Evolutionary conservation across 1,140 invertebrate genomes (phyloP), one percentile per base, ranked within the genome.

Genomic region (Euura saliciscinereae): DNA sequence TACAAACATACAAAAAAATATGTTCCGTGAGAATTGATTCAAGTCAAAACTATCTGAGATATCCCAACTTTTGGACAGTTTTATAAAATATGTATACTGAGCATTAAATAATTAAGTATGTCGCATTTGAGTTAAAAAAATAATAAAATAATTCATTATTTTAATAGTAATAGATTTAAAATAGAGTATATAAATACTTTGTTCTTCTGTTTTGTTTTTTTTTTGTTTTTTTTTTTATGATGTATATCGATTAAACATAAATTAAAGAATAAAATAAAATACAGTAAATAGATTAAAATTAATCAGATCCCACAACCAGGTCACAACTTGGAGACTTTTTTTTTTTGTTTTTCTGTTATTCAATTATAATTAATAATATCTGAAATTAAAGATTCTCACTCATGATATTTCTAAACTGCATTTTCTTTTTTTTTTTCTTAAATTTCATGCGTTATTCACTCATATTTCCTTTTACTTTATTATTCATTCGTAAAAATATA

Each of bases 281-380:
- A 43, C 3, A 51, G 11, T 44, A 69, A 44, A 69, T n/a, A 5
- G 45, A 11, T 42, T 70, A 51, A 46, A 74, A 71, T 71, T 71
- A 71, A 68, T 71, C 73, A 74, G 73, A 74, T 74, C 69, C 73
- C 73, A 74, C 73, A 74, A 74, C 73, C 73, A 70, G 69, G 69
- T 73, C 68, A 73, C 68, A 45, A 69, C 44, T 71, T 13, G 45
- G 44, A 67, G 44, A 64, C 65, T 45, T 8, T 6, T 28, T 28
- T 28, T 28, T 67, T 67, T 67, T 67, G 66, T 67, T 67, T 67
- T 43, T 13, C 1, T 2, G 59, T 65, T 28, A 28, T 28, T 28
- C 28, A 28, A 28, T 28, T 59, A 59, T 8, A 68, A 43, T 45
- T 68, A 68, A 68, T 45, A 7, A 44, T 45, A 45, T 44, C n/a